Conservation (phyloP, 2,113 vertebrate genomes). For the Rhinopomastus cyanomelas region DNA sequence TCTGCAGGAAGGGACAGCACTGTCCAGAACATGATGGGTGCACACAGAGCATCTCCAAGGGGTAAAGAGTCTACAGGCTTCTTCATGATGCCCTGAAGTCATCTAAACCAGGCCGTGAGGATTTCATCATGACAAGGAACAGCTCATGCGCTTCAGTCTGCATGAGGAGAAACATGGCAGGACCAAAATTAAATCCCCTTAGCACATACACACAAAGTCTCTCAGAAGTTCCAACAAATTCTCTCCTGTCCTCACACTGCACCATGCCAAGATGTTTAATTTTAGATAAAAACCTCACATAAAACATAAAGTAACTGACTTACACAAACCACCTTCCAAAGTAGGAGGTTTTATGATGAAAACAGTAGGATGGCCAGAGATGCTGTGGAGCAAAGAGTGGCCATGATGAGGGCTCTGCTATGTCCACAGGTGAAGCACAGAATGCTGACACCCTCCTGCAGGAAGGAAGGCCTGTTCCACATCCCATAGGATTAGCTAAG, state of each 20-base stretch:
- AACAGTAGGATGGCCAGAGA: neutral
- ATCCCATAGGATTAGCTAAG: neutral
- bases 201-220: neutral
- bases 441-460: neutral
- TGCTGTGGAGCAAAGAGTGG: neutral
- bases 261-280: neutral
- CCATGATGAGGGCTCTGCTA: neutral
- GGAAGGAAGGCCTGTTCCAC: neutral
- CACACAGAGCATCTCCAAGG: neutral
- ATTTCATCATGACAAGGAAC: neutral
- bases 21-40: neutral
- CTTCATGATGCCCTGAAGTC: neutral
- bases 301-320: neutral
- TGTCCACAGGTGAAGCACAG: neutral
- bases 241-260: neutral
- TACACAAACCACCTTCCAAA: neutral
- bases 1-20: neutral
- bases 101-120: neutral
- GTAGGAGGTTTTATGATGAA: neutral
- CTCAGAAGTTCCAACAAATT: constrained; percentile 8
- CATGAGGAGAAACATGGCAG: neutral
- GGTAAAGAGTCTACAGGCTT: neutral
- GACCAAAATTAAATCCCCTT: neutral
- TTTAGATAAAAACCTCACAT: neutral
- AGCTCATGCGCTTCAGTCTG: neutral